Base-by-base conservation (phyloP, 2,797 vertebrate genomes). In the Sebastes vulpes region DNA sequence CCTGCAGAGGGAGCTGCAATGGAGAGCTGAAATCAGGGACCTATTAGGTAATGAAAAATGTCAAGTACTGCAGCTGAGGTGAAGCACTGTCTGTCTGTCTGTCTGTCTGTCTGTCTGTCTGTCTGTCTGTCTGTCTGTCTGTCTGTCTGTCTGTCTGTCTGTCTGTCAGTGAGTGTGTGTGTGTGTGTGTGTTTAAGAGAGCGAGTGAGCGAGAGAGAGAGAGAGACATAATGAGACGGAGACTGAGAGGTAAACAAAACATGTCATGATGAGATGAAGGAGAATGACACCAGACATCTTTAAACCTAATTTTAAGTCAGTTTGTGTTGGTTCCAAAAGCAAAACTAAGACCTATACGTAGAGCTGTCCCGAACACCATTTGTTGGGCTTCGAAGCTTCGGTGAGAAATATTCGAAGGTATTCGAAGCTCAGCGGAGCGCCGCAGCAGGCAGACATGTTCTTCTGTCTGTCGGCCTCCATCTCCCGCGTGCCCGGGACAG, bases 41-140 rank as follows among this genome's bases (percentile, higher is more conserved):
- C 58, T 78, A 67, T 80, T 83, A 87, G 73, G 73, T 83, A 81
- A 90, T 82, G 61, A 86, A 73, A 87, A 75, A 81, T 16, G 77
- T 76, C 72, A 81, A 77, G 75, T 71, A 54, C 68, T 76, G 57
- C 67, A 71, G 70, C 38, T 81, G 58, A 79, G 63, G 82, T 79
- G 50, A 87, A 79, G 63, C 18, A 29, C 64, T 78, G 63, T 50
- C 64, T 80, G 63, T 50, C 2, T 63, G 60, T 66, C 42, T 9
- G 59, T 61, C 20, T 80, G 63, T 50, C 64, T 80, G 63, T 50
- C 64, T 63, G 59, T 65, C 42, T 9, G 60, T 63, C 11, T n/a
- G n/a, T n/a, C n/a, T 80, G 63, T 50, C 2, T 63, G 60, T 66
- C 42, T 9, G 59, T 61, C 20, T 80, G 63, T 50, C 64, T 78